Evolutionary conservation across 1,140 invertebrate species (phyloP).

Genomic region (Harlomillsia oculata): DNA sequence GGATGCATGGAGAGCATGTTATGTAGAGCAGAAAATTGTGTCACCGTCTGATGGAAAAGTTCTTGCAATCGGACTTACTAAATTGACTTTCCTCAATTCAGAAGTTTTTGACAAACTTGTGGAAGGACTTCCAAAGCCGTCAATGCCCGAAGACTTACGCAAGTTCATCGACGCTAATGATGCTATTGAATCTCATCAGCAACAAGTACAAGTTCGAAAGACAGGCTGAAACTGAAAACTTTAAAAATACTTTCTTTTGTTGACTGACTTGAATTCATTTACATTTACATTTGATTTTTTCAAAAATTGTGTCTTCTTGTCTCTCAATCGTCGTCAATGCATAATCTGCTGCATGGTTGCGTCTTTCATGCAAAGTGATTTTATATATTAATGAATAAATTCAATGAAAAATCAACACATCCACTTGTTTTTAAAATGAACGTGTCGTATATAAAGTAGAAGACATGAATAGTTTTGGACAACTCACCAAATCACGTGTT

Average conservation of each 20-base stretch:
- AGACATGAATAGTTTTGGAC: too few species aligned
- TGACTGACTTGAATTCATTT: too few species aligned
- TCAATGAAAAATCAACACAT: too few species aligned
- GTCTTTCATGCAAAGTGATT: neutral
- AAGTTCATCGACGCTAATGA: neutral
- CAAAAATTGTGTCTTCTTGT: too few species aligned
- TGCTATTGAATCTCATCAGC: neutral
- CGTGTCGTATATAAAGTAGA: too few species aligned
- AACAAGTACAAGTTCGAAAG: neutral
- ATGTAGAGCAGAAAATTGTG: conserved; percentile 8
- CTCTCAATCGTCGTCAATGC: too few species aligned
- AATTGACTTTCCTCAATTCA: neutral
- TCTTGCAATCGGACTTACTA: neutral
- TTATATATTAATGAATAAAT: neutral
- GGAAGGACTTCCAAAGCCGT: neutral
- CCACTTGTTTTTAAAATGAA: too few species aligned
- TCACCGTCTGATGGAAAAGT: neutral
- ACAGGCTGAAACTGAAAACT: neutral
- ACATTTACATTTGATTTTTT: too few species aligned
- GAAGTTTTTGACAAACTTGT: neutral
- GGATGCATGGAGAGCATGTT: neutral
- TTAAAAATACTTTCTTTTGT: neutral
- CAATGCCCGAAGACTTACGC: neutral
- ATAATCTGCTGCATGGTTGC: neutral
- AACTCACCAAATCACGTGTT: too few species aligned